A percentile compares a stretch with the other conserved stretches of the same genome.
Conservation (phyloP, 2,888 invertebrate genomes). For the Anorthoa munda region DNA sequence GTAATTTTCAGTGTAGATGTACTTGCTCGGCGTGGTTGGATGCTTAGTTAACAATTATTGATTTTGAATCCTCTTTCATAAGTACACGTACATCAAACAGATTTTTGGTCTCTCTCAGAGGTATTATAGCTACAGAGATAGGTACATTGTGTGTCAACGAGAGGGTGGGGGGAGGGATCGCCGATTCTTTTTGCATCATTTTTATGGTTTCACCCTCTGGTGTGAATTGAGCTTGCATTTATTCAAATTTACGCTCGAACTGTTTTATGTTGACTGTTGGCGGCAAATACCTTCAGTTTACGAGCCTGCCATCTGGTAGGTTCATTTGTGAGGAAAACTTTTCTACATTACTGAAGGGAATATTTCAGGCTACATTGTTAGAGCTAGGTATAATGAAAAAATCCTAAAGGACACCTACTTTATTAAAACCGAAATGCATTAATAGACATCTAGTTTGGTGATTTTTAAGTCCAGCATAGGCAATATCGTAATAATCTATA, state of each 20-base stretch:
- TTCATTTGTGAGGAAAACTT: constrained; percentile 42
- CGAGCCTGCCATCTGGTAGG: constrained; percentile 53
- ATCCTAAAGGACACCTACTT: neutral
- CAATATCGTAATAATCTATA: constrained; percentile 40
- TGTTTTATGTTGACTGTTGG: constrained; percentile 57
- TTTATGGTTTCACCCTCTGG: constrained; percentile 77
- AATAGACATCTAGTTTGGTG: neutral
- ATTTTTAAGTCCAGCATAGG: constrained; percentile 11
- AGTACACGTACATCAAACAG: constrained; percentile 31
- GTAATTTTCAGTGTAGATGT: constrained; percentile 38
- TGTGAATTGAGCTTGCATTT: constrained; percentile 70
- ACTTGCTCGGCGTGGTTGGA: constrained; percentile 21
- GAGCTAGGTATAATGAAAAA: constrained; percentile 6
- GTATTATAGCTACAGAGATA: constrained; percentile 13
- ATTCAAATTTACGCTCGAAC: constrained; percentile 57
- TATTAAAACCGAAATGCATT: constrained; percentile 17
- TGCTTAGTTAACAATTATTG: constrained; percentile 37
- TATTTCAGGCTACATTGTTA: constrained; percentile 13
- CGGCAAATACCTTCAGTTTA: constrained; percentile 58
- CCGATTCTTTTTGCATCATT: constrained; percentile 75
- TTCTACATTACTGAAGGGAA: constrained; percentile 22
- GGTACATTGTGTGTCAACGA: constrained; percentile 16
- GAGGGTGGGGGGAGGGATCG: constrained; percentile 54
- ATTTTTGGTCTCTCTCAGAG: constrained; percentile 26
- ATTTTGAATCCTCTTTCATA: constrained; percentile 34